phyloP scores from a whole-genome alignment of 1,140 invertebrate genomes.

The Sarcophaga bullata region DNA sequence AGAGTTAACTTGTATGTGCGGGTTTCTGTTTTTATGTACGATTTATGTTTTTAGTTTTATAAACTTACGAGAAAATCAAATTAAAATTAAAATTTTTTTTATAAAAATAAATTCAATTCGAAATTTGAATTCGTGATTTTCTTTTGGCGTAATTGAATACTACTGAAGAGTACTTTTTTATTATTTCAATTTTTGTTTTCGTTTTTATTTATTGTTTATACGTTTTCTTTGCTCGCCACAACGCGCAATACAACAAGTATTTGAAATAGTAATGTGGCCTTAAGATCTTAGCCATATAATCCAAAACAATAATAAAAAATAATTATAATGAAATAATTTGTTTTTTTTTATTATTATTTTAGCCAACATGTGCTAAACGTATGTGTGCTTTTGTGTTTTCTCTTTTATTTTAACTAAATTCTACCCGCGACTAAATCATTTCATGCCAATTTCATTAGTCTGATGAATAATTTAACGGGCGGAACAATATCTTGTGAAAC shows the following conservation, averaged over 20 bases:
- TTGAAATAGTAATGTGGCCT: background rate
- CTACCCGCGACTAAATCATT: background rate
- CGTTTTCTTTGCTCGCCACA: no score
- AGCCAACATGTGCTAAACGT: background rate
- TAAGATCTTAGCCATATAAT: background rate
- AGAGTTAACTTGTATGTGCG: background rate
- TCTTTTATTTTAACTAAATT: background rate
- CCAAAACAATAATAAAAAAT: slow-evolving; percentile 1
- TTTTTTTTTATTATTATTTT: background rate
- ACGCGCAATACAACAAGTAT: no score
- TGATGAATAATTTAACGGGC: background rate
- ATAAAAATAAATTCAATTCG: background rate
- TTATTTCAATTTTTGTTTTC: background rate
- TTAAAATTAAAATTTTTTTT: background rate
- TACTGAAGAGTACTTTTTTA: background rate
- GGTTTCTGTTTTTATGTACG: no score
- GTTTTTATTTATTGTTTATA: background rate
- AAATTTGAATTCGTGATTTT: background rate
- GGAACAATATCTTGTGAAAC: background rate
- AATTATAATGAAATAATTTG: background rate
- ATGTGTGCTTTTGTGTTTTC: no score
- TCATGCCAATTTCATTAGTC: background rate
- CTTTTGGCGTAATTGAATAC: background rate
- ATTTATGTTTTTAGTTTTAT: no score
- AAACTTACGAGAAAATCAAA: background rate